A percentile compares a stretch with the other conserved stretches of the same genome.
phyloP scores from a whole-genome alignment of 2,797 vertebrate genomes.

The Dipus sagitta region DNA sequence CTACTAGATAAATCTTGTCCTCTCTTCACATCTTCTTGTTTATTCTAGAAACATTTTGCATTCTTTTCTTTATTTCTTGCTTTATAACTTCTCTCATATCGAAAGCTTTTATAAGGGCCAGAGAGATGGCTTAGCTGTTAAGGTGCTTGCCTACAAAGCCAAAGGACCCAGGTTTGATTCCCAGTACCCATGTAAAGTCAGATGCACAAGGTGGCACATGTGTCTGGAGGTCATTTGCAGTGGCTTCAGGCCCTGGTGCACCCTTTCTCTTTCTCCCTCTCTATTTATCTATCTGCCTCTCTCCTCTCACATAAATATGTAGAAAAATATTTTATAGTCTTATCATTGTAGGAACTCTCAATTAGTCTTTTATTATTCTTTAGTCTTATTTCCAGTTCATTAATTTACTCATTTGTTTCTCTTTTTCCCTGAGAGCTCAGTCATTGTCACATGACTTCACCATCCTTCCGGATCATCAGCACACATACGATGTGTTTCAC shows the following conservation, averaged over 20 bases:
- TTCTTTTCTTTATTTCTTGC: not conserved
- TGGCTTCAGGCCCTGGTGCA: too few relatives aligned
- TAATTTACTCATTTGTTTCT: not conserved
- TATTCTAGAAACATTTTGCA: constrained; percentile 13
- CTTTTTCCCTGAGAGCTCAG: not conserved
- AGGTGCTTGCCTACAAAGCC: too few relatives aligned
- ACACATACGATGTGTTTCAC: not conserved
- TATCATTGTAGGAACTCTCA: not conserved
- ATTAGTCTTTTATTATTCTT: constrained; percentile 13
- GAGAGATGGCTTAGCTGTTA: too few relatives aligned
- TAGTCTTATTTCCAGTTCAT: not conserved
- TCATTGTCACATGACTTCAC: not conserved
- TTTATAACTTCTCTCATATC: not conserved
- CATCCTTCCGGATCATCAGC: not conserved
- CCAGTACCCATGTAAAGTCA: too few relatives aligned
- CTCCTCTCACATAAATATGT: too few relatives aligned
- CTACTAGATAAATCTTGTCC: not conserved
- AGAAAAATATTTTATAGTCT: not conserved
- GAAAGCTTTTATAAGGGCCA: not conserved
- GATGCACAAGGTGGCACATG: too few relatives aligned
- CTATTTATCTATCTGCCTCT: too few relatives aligned
- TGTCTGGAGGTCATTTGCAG: too few relatives aligned
- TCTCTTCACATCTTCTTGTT: not conserved
- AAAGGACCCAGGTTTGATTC: too few relatives aligned
- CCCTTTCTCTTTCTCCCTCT: too few relatives aligned